phyloP scores from a whole-genome alignment of 1,140 invertebrate genomes.

The Onthophagus taurus region DNA sequence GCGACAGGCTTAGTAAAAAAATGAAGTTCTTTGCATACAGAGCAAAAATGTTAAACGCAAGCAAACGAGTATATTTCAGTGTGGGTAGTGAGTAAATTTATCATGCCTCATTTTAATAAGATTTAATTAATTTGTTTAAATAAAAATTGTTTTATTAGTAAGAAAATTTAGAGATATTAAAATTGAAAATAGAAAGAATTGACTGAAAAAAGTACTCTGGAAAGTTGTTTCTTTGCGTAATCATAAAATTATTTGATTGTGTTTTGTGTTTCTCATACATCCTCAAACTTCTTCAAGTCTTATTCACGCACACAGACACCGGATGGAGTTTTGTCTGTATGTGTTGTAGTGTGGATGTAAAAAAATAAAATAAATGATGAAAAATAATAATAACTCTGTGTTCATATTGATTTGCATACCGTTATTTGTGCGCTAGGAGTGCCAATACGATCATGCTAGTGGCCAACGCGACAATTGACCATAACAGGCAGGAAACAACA shows the following conservation, averaged over 20 bases:
- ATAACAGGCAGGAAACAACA: conserved; percentile 33
- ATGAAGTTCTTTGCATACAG: conserved; percentile 31
- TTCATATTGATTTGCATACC: conserved; percentile 30
- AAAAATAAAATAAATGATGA: too few species aligned
- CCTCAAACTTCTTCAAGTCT: too few species aligned
- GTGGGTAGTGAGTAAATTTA: conserved; percentile 16
- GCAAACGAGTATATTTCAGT: too few species aligned
- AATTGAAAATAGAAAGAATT: too few species aligned
- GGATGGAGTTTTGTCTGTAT: too few species aligned
- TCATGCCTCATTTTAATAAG: conserved; percentile 35
- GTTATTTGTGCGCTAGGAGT: conserved; percentile 35
- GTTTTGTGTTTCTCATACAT: too few species aligned
- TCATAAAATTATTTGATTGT: too few species aligned
- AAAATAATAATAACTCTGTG: too few species aligned
- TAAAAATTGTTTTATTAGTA: conserved; percentile 1
- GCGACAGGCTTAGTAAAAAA: neutral
- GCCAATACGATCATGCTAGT: conserved; percentile 39
- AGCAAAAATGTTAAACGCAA: conserved; percentile 23
- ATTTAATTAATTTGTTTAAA: conserved; percentile 4
- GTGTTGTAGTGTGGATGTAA: too few species aligned
- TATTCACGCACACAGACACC: too few species aligned
- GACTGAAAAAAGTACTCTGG: too few species aligned
- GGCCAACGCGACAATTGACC: conserved; percentile 36
- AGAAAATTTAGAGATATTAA: conserved; percentile 8
- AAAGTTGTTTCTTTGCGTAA: too few species aligned